Base-by-base conservation (phyloP, 23 tunicate species). In the Styela clava region DNA sequence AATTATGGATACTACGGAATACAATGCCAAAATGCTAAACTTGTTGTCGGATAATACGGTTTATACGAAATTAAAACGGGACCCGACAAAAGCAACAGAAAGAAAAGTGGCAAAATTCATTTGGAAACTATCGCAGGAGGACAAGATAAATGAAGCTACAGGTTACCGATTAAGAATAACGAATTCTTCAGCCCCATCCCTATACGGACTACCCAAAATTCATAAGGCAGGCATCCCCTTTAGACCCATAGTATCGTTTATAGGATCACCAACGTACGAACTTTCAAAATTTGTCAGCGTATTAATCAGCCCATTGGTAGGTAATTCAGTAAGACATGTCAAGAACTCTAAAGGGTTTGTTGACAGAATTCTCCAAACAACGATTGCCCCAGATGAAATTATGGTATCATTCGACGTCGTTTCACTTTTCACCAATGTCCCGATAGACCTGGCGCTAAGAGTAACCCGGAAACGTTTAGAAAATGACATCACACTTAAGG, bases 161-260 rank as follows among this genome's bases (percentile, higher is more conserved):
- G 56, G 9, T 7, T 12, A 44, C 56, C 9, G 12, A 44, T 44
- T 44, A 44, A 44, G 56, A 44, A 12, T 12, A 44, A 65, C 71
- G 71, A 16, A 65, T 16, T 26, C 31, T 26, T 5, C 16, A 28
- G 31, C 71, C 7, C 16, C 71, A 26, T 5, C 7, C 7, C 18
- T 72, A 32, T 72, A 72, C 36, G 78, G 78, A 31, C 78, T 72
- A 26, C 78, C 78, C 36, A 72, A 72, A 12, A 44, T 72, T 44
- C 78, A 25, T 44, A 72, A 72, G 18, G 34, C 51, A 3, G 78
- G 78, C 5, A 32, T 72, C 35, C 78, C 78, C 5, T 18, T 25
- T 9, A 72, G 78, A 72, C 37, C 78, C 36, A 72, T 72, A 16
- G 78, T 72, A 5, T 72, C n/a, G n/a, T n/a, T n/a, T n/a, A n/a